phyloP scores from a whole-genome alignment of 1,140 invertebrate genomes.

The Uloborus diversus region DNA sequence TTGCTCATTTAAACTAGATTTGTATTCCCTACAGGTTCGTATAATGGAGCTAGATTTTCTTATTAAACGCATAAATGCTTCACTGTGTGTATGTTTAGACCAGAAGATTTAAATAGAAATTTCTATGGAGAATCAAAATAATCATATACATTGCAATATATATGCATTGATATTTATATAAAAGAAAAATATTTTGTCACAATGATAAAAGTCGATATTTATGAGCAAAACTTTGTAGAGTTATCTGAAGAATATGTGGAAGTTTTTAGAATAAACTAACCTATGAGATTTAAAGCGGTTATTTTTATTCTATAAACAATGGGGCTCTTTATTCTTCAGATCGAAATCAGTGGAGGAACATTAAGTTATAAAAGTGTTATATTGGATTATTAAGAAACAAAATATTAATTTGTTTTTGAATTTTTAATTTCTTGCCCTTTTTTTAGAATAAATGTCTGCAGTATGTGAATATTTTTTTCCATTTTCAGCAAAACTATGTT shows the following conservation, averaged over 20 bases:
- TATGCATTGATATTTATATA: background rate
- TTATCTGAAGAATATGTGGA: slow-evolving; percentile 29
- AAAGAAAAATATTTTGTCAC: background rate
- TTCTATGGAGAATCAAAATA: background rate
- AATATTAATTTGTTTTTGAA: too few relatives aligned
- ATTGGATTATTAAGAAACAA: too few relatives aligned
- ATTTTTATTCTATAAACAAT: slow-evolving; percentile 24
- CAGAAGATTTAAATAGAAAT: background rate
- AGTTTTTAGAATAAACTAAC: slow-evolving; percentile 16
- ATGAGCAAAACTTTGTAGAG: background rate
- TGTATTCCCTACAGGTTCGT: too few relatives aligned
- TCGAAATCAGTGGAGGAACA: background rate
- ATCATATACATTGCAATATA: background rate
- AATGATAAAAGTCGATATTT: background rate
- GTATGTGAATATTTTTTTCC: too few relatives aligned
- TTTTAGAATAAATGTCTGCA: too few relatives aligned
- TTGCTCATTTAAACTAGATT: too few relatives aligned
- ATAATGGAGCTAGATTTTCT: too few relatives aligned
- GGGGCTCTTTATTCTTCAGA: slow-evolving; percentile 42
- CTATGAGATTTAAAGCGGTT: background rate
- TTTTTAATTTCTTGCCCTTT: too few relatives aligned
- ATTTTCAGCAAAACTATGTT: too few relatives aligned
- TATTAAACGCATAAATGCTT: background rate
- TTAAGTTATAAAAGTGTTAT: background rate
- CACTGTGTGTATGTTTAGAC: background rate